Conservation (phyloP, 2,888 invertebrate species). For the Ornithoptera priamus region DNA sequence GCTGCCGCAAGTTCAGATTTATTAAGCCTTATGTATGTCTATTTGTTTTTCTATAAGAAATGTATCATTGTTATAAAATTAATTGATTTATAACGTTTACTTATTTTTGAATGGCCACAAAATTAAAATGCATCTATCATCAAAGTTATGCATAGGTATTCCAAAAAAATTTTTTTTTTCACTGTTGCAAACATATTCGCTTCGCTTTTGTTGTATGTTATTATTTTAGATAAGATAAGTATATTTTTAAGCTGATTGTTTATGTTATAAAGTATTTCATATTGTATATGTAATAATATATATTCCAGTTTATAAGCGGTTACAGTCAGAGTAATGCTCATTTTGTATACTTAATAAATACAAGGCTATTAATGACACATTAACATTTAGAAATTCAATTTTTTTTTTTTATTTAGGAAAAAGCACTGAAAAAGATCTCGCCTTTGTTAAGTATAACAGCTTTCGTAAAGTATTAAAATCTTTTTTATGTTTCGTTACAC, state of each 20-base stretch:
- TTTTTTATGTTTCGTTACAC: not conserved
- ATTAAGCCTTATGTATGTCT: too few species aligned
- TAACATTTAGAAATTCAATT: not conserved
- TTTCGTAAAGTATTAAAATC: not conserved
- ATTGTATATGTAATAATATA: constrained; percentile 14
- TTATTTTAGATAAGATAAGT: constrained; percentile 37
- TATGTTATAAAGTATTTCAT: constrained; percentile 41
- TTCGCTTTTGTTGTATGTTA: constrained; percentile 28
- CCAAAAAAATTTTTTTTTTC: not conserved
- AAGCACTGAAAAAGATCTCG: constrained; percentile 3
- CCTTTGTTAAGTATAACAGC: not conserved
- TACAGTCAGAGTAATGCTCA: constrained; percentile 50
- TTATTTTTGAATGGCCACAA: too few species aligned
- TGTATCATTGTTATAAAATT: too few species aligned
- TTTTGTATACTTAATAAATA: not conserved
- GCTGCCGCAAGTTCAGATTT: too few species aligned
- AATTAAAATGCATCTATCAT: too few species aligned
- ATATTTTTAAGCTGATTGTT: constrained; percentile 68
- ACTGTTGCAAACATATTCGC: constrained; percentile 8
- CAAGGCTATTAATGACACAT: not conserved
- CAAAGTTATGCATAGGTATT: too few species aligned
- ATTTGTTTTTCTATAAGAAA: too few species aligned
- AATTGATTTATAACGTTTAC: too few species aligned
- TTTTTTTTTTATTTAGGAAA: not conserved
- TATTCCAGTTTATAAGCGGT: constrained; percentile 53